Evolutionary conservation across 2,888 invertebrate genomes (phyloP).

Genomic region (Rotaria socialis): DNA sequence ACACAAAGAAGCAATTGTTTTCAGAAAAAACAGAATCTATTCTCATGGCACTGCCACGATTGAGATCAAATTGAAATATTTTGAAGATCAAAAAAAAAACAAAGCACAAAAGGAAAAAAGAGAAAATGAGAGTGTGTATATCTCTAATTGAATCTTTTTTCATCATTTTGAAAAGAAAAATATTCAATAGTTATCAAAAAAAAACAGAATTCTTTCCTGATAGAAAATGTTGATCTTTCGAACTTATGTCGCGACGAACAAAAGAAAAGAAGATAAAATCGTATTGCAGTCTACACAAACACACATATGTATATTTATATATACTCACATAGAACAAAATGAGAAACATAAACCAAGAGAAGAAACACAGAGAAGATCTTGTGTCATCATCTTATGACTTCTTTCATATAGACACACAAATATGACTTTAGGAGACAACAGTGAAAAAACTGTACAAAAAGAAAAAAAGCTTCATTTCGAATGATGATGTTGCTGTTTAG

Average conservation of each 20-base stretch:
- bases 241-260: neutral
- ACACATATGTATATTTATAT: too few relatives aligned
- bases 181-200: conserved; percentile 17
- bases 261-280: conserved; percentile 10
- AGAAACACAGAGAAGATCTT: neutral
- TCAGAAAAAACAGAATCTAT: neutral
- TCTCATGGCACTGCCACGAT: conserved; percentile 13
- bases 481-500: conserved; percentile 25
- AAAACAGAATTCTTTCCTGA: neutral
- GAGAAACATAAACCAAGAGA: neutral
- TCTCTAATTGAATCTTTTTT: neutral
- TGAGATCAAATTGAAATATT: neutral
- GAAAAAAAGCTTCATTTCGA: neutral
- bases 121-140: neutral
- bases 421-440: neutral
- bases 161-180: neutral
- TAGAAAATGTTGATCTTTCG: neutral
- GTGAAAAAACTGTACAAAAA: neutral
- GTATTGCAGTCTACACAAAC: conserved; percentile 5
- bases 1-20: conserved; percentile 8
- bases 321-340: neutral
- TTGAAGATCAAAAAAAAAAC: neutral
- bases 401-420: neutral
- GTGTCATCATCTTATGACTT: neutral
- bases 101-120: neutral